These are phyloP conservation scores for Lacerta viridis DNA, from an alignment of 2,797 vertebrate species.

Conservation along the genomic window DNA sequence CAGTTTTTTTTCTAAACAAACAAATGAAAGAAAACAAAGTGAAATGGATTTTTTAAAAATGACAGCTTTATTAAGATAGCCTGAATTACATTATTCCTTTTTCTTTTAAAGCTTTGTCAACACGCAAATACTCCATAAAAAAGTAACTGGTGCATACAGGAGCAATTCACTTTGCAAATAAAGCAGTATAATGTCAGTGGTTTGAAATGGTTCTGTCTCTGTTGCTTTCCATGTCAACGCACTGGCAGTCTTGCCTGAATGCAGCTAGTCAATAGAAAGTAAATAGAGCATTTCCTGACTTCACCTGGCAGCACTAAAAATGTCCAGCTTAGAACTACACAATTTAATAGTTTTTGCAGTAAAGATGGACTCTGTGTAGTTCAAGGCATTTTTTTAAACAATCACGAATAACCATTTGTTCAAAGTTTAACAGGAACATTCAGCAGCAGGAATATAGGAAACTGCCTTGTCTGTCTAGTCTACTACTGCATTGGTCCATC, in stretches of 20 bases:
- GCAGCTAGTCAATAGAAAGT: conserved; percentile 84
- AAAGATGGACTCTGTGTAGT: conserved; percentile 77
- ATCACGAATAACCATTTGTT: conserved; percentile 61
- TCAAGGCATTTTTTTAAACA: conserved; percentile 71
- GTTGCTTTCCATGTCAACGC: conserved; percentile 85
- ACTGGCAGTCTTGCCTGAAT: conserved; percentile 84
- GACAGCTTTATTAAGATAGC: conserved; percentile 58
- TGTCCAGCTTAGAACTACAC: conserved; percentile 83
- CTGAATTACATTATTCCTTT: not conserved
- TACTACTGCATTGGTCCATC: not conserved
- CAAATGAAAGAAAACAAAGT: conserved; percentile 24
- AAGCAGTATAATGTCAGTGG: conserved; percentile 79
- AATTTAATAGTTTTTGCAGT: conserved; percentile 85
- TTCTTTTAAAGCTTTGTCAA: conserved; percentile 74
- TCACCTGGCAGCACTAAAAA: conserved; percentile 82
- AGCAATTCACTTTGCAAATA: conserved; percentile 74
- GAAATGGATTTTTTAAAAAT: conserved; percentile 50
- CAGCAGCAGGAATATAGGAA: conserved; percentile 42
- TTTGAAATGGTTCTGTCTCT: conserved; percentile 82
- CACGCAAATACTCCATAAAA: conserved; percentile 73
- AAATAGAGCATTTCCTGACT: conserved; percentile 82
- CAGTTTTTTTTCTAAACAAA: not conserved
- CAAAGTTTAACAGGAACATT: conserved; percentile 74
- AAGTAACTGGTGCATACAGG: conserved; percentile 77
- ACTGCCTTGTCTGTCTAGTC: not conserved